Evolutionary conservation across 2,888 invertebrate genomes (phyloP).

Genomic region (Himalopsyche tibetana): DNA sequence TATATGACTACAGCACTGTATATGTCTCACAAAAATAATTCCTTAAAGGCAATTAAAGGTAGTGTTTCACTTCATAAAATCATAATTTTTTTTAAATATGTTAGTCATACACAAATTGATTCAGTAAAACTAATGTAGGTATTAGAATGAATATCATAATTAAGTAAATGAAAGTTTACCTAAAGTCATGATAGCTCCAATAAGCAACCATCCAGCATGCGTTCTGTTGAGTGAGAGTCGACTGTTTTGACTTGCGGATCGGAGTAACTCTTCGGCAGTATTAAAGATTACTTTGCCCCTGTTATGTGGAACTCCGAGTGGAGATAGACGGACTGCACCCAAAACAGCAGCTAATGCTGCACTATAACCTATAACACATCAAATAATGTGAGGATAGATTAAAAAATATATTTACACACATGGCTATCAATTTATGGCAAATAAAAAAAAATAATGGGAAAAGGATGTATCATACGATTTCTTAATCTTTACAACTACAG

Average conservation of each 20-base stretch:
- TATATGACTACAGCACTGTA: not conserved
- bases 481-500: no score
- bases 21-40: not conserved
- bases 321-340: slow-evolving; percentile 92
- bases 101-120: no score
- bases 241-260: slow-evolving; percentile 98
- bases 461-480: no score
- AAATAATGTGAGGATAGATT: not conserved
- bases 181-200: slow-evolving; percentile 97
- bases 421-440: no score
- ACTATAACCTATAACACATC: slow-evolving; percentile 83
- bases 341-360: slow-evolving; percentile 95
- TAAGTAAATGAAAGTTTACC: slow-evolving; percentile 75
- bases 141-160: not conserved
- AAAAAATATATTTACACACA: not conserved
- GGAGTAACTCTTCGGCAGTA: slow-evolving; percentile 95
- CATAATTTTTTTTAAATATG: no score
- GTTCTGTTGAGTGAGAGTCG: slow-evolving; percentile 95
- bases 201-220: slow-evolving; percentile 97
- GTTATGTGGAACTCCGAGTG: slow-evolving; percentile 96
- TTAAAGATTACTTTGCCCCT: slow-evolving; percentile 98
- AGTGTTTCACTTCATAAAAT: no score
- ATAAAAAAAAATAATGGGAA: no score
- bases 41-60: no score
- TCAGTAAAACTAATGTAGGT: no score